phyloP scores from a whole-genome alignment of 1,140 invertebrate genomes.

The Pogonus chalceus region DNA sequence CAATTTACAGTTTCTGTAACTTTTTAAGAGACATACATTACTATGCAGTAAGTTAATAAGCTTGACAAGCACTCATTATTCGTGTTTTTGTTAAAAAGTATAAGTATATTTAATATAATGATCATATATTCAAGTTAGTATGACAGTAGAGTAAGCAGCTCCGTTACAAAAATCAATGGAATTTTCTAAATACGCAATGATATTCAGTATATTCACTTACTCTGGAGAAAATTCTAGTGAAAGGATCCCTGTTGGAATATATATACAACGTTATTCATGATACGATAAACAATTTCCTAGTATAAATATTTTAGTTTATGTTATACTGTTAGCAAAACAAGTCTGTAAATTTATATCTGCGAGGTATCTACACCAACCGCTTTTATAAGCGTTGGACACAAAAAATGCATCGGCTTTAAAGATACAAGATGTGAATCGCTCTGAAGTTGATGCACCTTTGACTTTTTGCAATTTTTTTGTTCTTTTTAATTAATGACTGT shows the following conservation, averaged over 20 bases:
- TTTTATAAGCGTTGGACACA: neutral
- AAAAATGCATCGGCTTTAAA: neutral
- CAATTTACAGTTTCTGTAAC: neutral
- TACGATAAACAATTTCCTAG: too few species aligned
- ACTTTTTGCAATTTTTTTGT: constrained; percentile 1
- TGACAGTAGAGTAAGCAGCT: neutral
- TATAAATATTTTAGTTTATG: too few species aligned
- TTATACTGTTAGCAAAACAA: neutral
- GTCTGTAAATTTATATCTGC: neutral
- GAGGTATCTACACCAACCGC: neutral
- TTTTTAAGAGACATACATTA: neutral
- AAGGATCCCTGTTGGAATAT: neutral
- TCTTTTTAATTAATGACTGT: neutral
- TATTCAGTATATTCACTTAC: neutral
- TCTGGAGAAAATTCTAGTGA: neutral
- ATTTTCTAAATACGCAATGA: neutral
- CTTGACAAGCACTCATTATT: neutral
- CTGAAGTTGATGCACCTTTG: constrained; percentile 1
- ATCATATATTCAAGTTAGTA: neutral
- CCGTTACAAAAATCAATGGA: neutral
- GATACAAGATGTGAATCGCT: neutral
- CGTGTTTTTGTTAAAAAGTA: neutral
- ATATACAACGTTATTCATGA: neutral
- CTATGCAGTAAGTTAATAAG: neutral
- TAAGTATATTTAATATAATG: neutral